Evolutionary conservation across 53 echinoderm and acorn worm species (phyloP), one percentile per base, ranked within the genome.

Genomic region (Paracentrotus lividus): DNA sequence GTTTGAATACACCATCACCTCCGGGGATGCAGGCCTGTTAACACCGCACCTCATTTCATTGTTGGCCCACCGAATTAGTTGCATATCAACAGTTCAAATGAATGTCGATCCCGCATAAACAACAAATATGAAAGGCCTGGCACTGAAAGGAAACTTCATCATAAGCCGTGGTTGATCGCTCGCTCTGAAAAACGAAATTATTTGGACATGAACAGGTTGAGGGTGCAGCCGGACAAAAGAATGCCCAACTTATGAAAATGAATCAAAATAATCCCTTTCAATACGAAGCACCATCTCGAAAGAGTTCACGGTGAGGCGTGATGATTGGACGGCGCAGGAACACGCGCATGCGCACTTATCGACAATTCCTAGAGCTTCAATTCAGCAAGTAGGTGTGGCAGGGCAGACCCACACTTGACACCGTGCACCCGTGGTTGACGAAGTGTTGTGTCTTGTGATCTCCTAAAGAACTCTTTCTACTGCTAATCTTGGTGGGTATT

Each of bases 1-100:
- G 31, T 64, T 64, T 72, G 72, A 72, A 40, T 40, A 72, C 72
- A 72, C 36, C 6, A 38, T 72, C 72, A 72, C 72, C 72, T 72
- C 40, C 4, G 40, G 40, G 18, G 72, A 40, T 72, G 38, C 40
- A 72, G 36, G 32, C 14, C 72, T 40, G 20, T 16, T 40, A 40
- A 40, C 40, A 40, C 72, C 72, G 72, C 72, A 36, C 38, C 36
- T 33, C 34, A 38, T 72, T 38, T 20, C 36, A 72, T 72, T 72
- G 72, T 72, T 38, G 40, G 3, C 72, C 72, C 4, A 72, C 34
- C 18, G 72, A 40, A 72, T 72, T 72, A 72, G 21, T 72, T 10
- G 40, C 40, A 72, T 36, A 6, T 72, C 72, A 72, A 7, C 36
- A 72, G 72, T 40, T 72, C 18, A 38, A 72, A 36, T 72, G 72